Evolutionary conservation across 2,888 invertebrate species (phyloP).

Genomic region (Leucophora obtusa): DNA sequence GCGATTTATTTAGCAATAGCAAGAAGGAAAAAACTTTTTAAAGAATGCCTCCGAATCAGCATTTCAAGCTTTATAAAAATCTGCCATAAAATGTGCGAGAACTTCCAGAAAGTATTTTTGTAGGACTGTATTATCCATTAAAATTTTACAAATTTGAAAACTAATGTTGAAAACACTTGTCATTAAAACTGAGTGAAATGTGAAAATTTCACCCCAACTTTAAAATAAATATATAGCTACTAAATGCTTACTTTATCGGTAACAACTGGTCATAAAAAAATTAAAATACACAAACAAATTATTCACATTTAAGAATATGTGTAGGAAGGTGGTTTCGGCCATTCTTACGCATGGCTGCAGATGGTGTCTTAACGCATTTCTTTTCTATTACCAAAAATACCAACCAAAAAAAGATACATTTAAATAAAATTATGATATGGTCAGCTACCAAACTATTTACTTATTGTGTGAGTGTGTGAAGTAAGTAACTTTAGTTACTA

Average conservation of each 20-base stretch:
- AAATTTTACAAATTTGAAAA: too few relatives aligned
- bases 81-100: too few relatives aligned
- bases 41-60: too few relatives aligned
- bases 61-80: too few relatives aligned
- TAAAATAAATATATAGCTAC: slow-evolving; percentile 28
- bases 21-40: too few relatives aligned
- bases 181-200: slow-evolving; percentile 43
- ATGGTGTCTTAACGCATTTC: slow-evolving; percentile 36
- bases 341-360: slow-evolving; percentile 73
- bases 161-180: slow-evolving; percentile 37
- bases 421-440: slow-evolving; percentile 40
- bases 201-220: slow-evolving; percentile 27
- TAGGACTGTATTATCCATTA: too few relatives aligned
- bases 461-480: slow-evolving; percentile 26
- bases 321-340: slow-evolving; percentile 72
- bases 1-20: too few relatives aligned
- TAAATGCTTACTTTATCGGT: slow-evolving; percentile 42
- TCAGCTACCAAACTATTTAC: slow-evolving; percentile 22
- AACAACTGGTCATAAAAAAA: slow-evolving; percentile 13
- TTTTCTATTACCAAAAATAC: neutral
- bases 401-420: neutral
- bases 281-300: slow-evolving; percentile 22
- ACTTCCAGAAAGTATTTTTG: too few relatives aligned
- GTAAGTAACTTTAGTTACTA: neutral
- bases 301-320: slow-evolving; percentile 22